A percentile compares a stretch with the other conserved stretches of the same genome.
Conservation (phyloP, 2,797 vertebrate genomes). For the Microctenopoma steveboyesi region DNA sequence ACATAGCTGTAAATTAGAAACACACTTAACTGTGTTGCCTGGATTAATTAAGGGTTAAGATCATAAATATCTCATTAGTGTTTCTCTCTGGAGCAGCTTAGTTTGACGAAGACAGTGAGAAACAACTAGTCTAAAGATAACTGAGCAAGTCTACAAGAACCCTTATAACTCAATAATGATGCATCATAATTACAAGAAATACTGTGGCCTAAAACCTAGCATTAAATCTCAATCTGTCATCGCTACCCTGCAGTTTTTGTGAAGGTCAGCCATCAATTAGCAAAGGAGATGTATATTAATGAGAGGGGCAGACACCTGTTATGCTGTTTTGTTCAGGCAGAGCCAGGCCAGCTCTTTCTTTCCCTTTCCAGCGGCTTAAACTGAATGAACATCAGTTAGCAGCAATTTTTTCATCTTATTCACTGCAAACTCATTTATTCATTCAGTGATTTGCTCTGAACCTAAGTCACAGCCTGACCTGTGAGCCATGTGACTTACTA, state of each 20-base stretch:
- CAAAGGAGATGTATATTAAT: not conserved
- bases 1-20: not conserved
- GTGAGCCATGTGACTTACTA: too few relatives aligned
- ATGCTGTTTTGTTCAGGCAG: too few relatives aligned
- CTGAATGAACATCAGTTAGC: too few relatives aligned
- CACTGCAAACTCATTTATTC: not conserved
- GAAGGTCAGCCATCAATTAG: not conserved
- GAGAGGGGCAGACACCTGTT: not conserved
- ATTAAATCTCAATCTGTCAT: not conserved
- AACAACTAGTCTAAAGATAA: too few relatives aligned
- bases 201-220: not conserved
- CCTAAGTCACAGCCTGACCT: too few relatives aligned
- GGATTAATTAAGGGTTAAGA: conserved; percentile 2
- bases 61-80: conserved; percentile 24
- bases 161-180: too few relatives aligned
- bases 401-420: not conserved
- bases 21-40: conserved; percentile 3
- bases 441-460: not conserved
- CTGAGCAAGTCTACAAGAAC: too few relatives aligned
- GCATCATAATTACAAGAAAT: not conserved
- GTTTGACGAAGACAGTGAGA: too few relatives aligned
- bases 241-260: not conserved
- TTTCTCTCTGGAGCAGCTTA: not conserved
- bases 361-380: too few relatives aligned
- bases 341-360: too few relatives aligned